A percentile compares a stretch with the other conserved stretches of the same genome.
Conservation (phyloP, 2,797 vertebrate species). For the Columba guinea region DNA sequence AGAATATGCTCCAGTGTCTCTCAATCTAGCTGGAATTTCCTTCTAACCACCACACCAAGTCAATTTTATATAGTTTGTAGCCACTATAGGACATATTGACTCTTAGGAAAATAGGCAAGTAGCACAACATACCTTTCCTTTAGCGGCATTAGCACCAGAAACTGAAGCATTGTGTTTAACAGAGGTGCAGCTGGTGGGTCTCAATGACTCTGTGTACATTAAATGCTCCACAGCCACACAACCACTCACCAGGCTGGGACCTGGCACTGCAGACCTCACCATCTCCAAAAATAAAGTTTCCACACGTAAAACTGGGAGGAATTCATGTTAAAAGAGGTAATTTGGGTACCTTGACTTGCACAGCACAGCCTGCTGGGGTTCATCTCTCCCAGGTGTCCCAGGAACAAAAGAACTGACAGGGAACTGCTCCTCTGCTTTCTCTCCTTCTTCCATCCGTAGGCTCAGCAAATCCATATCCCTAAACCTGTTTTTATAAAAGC, state of each 20-base stretch:
- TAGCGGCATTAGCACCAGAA: background rate
- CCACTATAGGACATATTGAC: fast-evolving
- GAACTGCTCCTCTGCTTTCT: background rate
- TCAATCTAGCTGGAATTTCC: background rate
- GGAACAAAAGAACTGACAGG: background rate
- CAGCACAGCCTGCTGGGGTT: background rate
- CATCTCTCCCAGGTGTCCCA: background rate
- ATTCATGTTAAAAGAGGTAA: background rate
- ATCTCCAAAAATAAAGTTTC: background rate
- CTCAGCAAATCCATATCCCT: background rate
- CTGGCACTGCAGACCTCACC: background rate
- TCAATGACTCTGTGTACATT: fast-evolving
- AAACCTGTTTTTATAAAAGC: background rate
- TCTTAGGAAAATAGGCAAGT: background rate
- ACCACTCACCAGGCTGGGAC: background rate
- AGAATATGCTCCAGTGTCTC: background rate
- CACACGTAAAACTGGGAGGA: background rate
- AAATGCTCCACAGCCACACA: background rate
- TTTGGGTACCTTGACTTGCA: background rate
- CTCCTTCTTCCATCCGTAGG: background rate
- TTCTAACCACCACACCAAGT: background rate
- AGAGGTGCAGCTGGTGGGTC: fast-evolving
- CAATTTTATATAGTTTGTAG: background rate
- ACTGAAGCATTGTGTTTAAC: fast-evolving
- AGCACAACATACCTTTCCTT: background rate